Evolutionary conservation across 1,140 invertebrate species (phyloP).

Genomic region (Elysia chlorotica): DNA sequence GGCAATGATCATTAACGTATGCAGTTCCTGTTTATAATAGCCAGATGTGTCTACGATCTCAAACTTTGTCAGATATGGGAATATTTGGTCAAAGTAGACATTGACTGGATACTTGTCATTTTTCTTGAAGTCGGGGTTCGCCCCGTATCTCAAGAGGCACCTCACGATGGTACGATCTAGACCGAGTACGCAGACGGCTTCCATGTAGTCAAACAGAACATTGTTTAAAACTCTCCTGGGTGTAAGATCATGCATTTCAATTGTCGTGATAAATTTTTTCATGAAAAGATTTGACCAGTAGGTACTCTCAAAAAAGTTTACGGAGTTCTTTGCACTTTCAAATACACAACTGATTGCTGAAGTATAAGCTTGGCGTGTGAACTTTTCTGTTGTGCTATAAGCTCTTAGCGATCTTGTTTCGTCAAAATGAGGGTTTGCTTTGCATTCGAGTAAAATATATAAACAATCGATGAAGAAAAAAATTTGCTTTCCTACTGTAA

Average conservation of each 20-base stretch:
- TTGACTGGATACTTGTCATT: conserved; percentile 14
- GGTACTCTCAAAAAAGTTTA: conserved; percentile 9
- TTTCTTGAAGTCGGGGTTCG: conserved; percentile 7
- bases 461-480: conserved; percentile 17
- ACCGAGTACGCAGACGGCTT: neutral
- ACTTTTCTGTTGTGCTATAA: too few species aligned
- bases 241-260: neutral
- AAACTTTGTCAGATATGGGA: conserved; percentile 20
- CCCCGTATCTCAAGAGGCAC: conserved; percentile 8
- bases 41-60: neutral
- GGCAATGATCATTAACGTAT: neutral
- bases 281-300: conserved; percentile 7
- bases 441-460: neutral
- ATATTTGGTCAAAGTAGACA: conserved; percentile 8
- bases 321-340: neutral
- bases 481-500: neutral
- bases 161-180: neutral
- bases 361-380: neutral
- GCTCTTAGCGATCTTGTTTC: neutral
- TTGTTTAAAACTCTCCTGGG: neutral
- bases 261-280: conserved; percentile 10
- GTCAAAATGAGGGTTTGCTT: conserved; percentile 19
- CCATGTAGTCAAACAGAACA: conserved; percentile 15
- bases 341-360: conserved; percentile 17
- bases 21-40: neutral